Evolutionary conservation across 2,888 invertebrate species (phyloP), one percentile per base, ranked within the genome.

Genomic region (Pogonocherus hispidulus): DNA sequence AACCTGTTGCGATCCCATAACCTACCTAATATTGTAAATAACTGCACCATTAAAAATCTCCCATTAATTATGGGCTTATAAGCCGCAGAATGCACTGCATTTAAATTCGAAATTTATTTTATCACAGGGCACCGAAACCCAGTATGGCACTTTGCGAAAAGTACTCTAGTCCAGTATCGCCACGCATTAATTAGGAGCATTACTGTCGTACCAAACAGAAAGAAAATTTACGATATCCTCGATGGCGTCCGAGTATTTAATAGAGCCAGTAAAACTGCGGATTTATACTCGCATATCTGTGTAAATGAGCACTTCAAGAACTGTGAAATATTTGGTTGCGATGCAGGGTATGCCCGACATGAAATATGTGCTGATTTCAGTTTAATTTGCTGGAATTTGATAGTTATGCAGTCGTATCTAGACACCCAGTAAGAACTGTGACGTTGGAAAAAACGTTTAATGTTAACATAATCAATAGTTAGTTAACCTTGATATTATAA

Each of bases 241-340:
- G 69, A 72, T 72, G 76, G 79, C 79, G 79, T 80, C 76, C 76
- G 74, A 71, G 76, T 78, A 79, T 80, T 80, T 80, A 79, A 81
- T 81, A 80, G 80, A 81, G 80, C 80, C 80, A 80, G 79, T 81
- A 81, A 81, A 81, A 78, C 74, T 52, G 67, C 75, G 72, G 79
- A 68, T 80, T 81, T 81, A 81, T 80, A 80, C 78, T 80, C 79
- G 78, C 80, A 81, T 80, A 78, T 79, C 76, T 74, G 66, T 78
- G 70, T 77, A 77, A 79, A 77, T 78, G 80, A 78, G 79, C 76
- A 75, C 76, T 77, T 67, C 70, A 74, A 73, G 70, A 76, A 78
- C 75, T 68, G 72, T 71, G 63, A 64, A 74, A 68, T 78, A 76
- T 55, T 55, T 11, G 37, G 37, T 6, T 41, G 27, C 9, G 11